These are phyloP conservation scores for Morpho helenor DNA, from an alignment of 2,888 invertebrate genomes.

Conservation along the genomic window DNA sequence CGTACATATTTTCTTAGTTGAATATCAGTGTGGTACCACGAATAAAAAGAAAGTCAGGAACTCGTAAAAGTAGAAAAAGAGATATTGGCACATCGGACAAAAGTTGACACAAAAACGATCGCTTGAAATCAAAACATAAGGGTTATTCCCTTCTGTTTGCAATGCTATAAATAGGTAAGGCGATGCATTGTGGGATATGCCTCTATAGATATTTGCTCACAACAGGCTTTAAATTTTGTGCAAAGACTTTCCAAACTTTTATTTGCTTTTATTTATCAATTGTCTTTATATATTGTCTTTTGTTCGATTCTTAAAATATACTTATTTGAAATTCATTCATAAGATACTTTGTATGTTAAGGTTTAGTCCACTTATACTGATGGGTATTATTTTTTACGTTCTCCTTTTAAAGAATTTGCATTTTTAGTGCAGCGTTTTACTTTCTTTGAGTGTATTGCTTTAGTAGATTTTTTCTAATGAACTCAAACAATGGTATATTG, in stretches of 20 bases:
- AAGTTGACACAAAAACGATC: slow-evolving; percentile 15
- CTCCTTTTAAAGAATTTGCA: too few species aligned
- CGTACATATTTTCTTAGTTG: too few species aligned
- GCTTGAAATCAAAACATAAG: slow-evolving; percentile 12
- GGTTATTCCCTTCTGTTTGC: slow-evolving; percentile 20
- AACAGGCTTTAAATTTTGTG: slow-evolving; percentile 25
- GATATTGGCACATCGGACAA: slow-evolving; percentile 14
- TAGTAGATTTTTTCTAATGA: too few species aligned
- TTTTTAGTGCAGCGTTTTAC: too few species aligned
- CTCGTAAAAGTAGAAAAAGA: slow-evolving; percentile 16
- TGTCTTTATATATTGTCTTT: slow-evolving; percentile 15
- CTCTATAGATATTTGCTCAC: slow-evolving; percentile 19
- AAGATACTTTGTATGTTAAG: background rate
- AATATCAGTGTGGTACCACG: too few species aligned
- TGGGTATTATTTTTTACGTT: too few species aligned
- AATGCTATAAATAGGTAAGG: slow-evolving; percentile 26
- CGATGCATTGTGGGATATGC: slow-evolving; percentile 24
- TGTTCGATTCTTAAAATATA: slow-evolving; percentile 9
- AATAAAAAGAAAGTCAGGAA: too few species aligned
- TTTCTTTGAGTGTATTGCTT: too few species aligned
- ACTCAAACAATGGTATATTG: too few species aligned
- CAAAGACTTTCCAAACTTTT: slow-evolving; percentile 23
- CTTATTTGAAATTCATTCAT: slow-evolving; percentile 7
- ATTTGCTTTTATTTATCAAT: slow-evolving; percentile 23
- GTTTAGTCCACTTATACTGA: too few species aligned